phyloP scores from a whole-genome alignment of 1,140 invertebrate genomes.

The Trichogramma pretiosum region DNA sequence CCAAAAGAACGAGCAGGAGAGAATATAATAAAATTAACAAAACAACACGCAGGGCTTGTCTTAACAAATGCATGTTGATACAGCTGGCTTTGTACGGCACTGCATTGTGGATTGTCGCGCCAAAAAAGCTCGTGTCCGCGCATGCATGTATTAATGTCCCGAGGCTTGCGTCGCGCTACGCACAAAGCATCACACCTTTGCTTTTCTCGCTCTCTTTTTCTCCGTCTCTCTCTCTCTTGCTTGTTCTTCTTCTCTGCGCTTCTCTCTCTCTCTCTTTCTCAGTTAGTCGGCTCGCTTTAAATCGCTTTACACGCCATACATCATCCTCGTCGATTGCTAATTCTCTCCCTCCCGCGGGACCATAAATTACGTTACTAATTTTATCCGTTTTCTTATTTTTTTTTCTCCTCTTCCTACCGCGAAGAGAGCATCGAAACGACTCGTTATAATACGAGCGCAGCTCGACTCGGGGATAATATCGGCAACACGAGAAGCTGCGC shows the following conservation, averaged over 20 bases:
- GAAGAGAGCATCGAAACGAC: background rate
- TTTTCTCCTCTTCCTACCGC: slow-evolving; percentile 1
- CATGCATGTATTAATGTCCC: too few species aligned
- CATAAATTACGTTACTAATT: slow-evolving; percentile 17
- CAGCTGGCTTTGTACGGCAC: slow-evolving; percentile 33
- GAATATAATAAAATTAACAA: background rate
- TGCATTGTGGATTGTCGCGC: slow-evolving; percentile 22
- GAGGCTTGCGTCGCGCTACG: too few species aligned
- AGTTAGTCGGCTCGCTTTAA: slow-evolving; percentile 1
- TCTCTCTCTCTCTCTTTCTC: background rate
- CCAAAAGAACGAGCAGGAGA: slow-evolving; percentile 1
- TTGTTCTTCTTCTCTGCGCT: background rate
- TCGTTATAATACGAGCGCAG: background rate
- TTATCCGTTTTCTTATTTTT: too few species aligned
- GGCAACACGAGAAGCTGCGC: too few species aligned
- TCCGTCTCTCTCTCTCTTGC: too few species aligned
- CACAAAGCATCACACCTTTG: too few species aligned
- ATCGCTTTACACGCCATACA: slow-evolving; percentile 17
- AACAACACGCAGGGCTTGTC: slow-evolving; percentile 25
- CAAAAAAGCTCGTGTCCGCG: too few species aligned
- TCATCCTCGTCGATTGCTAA: slow-evolving; percentile 18
- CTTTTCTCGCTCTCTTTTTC: too few species aligned
- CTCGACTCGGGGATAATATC: too few species aligned
- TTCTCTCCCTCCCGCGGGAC: slow-evolving; percentile 9
- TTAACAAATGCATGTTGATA: slow-evolving; percentile 37